Percentiles rank a stretch among this genome's conserved stretches.
These are phyloP conservation scores for Kryptolebias ocellatus DNA, from an alignment of 2,797 vertebrate species.

Conservation along the genomic window DNA sequence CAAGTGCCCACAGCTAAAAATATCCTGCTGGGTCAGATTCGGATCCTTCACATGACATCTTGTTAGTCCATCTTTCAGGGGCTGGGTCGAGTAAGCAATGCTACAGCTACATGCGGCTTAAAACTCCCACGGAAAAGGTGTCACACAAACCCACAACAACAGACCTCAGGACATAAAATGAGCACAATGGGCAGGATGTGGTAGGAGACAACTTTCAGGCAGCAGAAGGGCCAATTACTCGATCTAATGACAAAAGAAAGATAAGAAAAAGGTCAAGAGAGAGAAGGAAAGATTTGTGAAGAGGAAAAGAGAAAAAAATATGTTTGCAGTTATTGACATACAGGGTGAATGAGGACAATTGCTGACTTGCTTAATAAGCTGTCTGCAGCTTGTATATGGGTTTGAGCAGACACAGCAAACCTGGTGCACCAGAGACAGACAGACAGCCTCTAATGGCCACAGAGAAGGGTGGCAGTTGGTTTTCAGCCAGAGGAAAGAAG, in stretches of 20 bases:
- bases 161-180: conserved; percentile 26
- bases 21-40: conserved; percentile 49
- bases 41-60: conserved; percentile 52
- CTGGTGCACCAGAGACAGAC: conserved; percentile 26
- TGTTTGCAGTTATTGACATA: conserved; percentile 41
- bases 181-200: not conserved
- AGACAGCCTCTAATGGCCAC: conserved; percentile 51
- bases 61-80: conserved; percentile 61
- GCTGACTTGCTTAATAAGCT: conserved; percentile 59
- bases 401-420: conserved; percentile 42
- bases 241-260: conserved; percentile 40
- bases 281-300: conserved; percentile 19
- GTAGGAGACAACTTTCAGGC: conserved; percentile 25
- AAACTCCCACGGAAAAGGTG: conserved; percentile 30
- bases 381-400: conserved; percentile 39
- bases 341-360: conserved; percentile 34
- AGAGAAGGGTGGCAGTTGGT: conserved; percentile 27
- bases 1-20: conserved; percentile 56
- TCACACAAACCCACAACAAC: conserved; percentile 27
- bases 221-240: conserved; percentile 50
- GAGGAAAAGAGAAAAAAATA: conserved; percentile 11
- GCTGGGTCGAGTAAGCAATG: conserved; percentile 31
- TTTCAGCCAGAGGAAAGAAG: conserved; percentile 38
- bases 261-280: conserved; percentile 20
- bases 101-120: conserved; percentile 25